Evolutionary conservation across 2,888 invertebrate species (phyloP).

Genomic region (Andrena minutula): DNA sequence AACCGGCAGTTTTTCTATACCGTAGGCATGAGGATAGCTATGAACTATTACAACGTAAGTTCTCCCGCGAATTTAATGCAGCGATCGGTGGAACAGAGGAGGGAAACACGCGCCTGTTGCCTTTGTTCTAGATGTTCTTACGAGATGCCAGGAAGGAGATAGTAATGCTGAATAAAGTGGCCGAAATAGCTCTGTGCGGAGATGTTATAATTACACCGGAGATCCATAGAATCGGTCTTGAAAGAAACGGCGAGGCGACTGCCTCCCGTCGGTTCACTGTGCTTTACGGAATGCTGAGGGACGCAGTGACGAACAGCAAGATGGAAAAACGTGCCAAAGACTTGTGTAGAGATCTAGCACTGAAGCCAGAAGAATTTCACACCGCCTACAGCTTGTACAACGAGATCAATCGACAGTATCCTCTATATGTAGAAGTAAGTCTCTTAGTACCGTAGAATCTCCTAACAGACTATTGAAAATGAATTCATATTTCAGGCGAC

Average conservation of each 20-base stretch:
- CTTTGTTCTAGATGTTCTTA: constrained; percentile 84
- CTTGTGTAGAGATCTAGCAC: constrained; percentile 79
- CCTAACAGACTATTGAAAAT: not conserved
- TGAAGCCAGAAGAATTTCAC: constrained; percentile 78
- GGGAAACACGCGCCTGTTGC: not conserved
- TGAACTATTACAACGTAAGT: constrained; percentile 74
- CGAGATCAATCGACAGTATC: constrained; percentile 31
- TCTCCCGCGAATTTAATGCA: not conserved
- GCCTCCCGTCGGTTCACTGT: constrained; percentile 69
- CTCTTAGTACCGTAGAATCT: not conserved
- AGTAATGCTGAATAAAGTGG: constrained; percentile 85
- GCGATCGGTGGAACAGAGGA: not conserved
- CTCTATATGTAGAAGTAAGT: constrained; percentile 12
- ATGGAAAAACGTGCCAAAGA: constrained; percentile 80
- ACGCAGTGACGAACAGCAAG: constrained; percentile 79
- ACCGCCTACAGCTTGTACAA: constrained; percentile 63
- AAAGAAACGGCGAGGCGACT: constrained; percentile 84
- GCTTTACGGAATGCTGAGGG: constrained; percentile 75
- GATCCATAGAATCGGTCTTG: constrained; percentile 85
- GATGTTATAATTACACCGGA: constrained; percentile 87
- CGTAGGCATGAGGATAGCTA: constrained; percentile 43
- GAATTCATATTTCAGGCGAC: constrained; percentile 31
- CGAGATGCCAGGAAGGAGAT: constrained; percentile 84
- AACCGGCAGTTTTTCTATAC: not conserved
- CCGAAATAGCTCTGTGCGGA: constrained; percentile 88